Evolutionary conservation across 2,888 invertebrate genomes (phyloP).

Genomic region (Drosophila meridionalis): DNA sequence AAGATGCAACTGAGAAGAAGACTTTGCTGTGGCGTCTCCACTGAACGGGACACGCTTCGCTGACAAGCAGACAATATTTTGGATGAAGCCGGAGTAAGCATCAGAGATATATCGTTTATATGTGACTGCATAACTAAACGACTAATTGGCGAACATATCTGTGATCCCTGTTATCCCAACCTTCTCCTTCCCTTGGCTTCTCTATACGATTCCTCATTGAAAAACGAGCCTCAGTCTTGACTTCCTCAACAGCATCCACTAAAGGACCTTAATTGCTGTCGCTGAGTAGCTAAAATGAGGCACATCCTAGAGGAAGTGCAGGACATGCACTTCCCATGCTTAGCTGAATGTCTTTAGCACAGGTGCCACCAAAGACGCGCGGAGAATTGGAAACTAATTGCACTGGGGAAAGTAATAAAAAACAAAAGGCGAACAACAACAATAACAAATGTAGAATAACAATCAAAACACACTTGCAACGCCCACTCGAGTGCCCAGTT

Average conservation of each 20-base stretch:
- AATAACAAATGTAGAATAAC: conserved; percentile 49
- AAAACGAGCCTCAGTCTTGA: neutral
- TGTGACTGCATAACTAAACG: neutral
- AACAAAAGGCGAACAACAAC: conserved; percentile 28
- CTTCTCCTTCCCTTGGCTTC: neutral
- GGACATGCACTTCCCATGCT: conserved; percentile 57
- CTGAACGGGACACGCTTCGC: conserved; percentile 55
- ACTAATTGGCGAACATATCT: conserved; percentile 1
- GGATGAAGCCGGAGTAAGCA: conserved; percentile 50
- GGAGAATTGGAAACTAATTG: conserved; percentile 57
- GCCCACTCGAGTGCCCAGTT: conserved; percentile 60
- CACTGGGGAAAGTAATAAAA: conserved; percentile 32
- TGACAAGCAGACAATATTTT: conserved; percentile 69
- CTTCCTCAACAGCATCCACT: conserved; percentile 30
- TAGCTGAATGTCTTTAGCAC: conserved; percentile 9
- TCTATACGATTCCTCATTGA: neutral
- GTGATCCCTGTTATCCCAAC: neutral
- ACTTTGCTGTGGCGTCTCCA: conserved; percentile 48
- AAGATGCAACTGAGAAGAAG: conserved; percentile 17
- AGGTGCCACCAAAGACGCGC: conserved; percentile 73
- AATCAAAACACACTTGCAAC: conserved; percentile 79
- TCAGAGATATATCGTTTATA: conserved; percentile 20
- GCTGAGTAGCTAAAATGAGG: conserved; percentile 48
- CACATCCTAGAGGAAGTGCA: conserved; percentile 65
- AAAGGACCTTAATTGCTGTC: conserved; percentile 25